phyloP scores from a whole-genome alignment of 2,113 vertebrate species.

The Pelmatolapia mariae region DNA sequence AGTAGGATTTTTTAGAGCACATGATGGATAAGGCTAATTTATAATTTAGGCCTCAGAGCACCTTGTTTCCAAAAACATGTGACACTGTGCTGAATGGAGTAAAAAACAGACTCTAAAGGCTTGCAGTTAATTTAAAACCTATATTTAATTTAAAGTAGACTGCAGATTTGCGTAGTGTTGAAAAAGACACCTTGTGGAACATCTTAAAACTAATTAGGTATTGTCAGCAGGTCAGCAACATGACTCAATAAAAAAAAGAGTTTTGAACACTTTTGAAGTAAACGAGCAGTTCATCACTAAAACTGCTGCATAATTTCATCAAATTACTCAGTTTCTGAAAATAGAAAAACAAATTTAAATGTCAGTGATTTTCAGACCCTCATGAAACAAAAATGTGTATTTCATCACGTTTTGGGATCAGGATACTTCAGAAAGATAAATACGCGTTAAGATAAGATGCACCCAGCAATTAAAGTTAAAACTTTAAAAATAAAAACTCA shows the following conservation, averaged over 20 bases:
- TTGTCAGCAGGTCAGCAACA: not conserved
- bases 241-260: not conserved
- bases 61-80: not conserved
- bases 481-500: not conserved
- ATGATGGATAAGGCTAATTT: not conserved
- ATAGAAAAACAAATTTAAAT: not conserved
- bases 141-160: not conserved
- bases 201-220: not conserved
- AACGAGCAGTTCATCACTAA: not conserved
- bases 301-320: not conserved
- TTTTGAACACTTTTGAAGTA: not conserved
- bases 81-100: fast-evolving
- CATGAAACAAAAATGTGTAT: not conserved
- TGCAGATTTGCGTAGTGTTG: not conserved
- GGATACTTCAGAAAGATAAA: not conserved
- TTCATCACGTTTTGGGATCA: not conserved
- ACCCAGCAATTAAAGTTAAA: not conserved
- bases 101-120: not conserved
- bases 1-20: not conserved
- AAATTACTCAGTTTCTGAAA: not conserved
- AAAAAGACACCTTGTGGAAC: not conserved
- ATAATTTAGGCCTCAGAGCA: not conserved
- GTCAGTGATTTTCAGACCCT: not conserved
- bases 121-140: not conserved
- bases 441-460: not conserved